Evolutionary conservation across 2,888 invertebrate species (phyloP).

Genomic region (Auanema freiburgensis): DNA sequence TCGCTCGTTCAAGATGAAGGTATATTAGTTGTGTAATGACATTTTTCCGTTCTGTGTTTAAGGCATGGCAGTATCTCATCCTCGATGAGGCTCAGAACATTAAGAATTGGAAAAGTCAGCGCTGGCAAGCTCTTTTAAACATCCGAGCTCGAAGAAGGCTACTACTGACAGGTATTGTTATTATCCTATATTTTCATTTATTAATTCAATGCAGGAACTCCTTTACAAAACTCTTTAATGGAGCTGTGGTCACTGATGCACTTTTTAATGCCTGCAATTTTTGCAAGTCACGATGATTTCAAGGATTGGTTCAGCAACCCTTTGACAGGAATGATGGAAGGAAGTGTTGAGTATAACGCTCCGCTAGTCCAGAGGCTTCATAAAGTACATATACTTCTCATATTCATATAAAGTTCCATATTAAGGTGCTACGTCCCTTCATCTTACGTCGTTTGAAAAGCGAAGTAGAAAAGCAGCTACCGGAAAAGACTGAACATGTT

Average conservation of each 20-base stretch:
- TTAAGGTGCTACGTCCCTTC: constrained; percentile 85
- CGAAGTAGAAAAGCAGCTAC: constrained; percentile 96
- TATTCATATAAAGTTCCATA: neutral
- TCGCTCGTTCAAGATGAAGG: constrained; percentile 88
- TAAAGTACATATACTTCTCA: no score
- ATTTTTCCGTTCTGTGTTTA: neutral
- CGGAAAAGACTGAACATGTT: constrained; percentile 92
- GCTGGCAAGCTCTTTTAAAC: constrained; percentile 94
- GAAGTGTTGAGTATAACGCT: constrained; percentile 86
- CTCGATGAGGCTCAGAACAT: constrained; percentile 85
- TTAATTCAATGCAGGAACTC: constrained; percentile 70
- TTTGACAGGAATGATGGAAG: constrained; percentile 92
- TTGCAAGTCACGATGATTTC: constrained; percentile 89
- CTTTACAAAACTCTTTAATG: constrained; percentile 91
- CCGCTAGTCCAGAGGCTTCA: constrained; percentile 84
- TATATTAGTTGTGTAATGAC: constrained; percentile 10
- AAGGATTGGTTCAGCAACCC: constrained; percentile 97
- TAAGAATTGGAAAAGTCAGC: constrained; percentile 97
- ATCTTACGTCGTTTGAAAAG: constrained; percentile 85
- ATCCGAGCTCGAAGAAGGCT: constrained; percentile 88
- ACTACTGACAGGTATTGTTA: constrained; percentile 75
- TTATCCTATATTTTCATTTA: constrained; percentile 63
- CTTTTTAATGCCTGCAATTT: constrained; percentile 94
- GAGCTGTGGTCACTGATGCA: constrained; percentile 98
- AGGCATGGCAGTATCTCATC: constrained; percentile 94